Conservation (phyloP, 2,888 invertebrate species). For the Trichopoda pennipes region DNA sequence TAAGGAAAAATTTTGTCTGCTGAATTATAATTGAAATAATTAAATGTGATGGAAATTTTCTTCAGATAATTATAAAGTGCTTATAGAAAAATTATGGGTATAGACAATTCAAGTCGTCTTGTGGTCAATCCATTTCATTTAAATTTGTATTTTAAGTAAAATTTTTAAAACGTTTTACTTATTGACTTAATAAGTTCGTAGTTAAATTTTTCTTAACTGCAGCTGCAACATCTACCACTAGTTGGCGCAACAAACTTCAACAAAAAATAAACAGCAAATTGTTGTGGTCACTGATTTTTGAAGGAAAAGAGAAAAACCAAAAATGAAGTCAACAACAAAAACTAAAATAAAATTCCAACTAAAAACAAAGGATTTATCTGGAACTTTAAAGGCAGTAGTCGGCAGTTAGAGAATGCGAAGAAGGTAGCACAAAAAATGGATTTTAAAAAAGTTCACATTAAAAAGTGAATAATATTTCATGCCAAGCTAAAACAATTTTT, state of each 20-base stretch:
- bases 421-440: background rate
- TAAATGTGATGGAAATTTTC: too few species aligned
- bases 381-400: background rate
- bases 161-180: background rate
- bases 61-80: too few species aligned
- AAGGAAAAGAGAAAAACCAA: background rate
- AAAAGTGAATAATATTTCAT: too few species aligned
- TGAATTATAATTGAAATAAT: too few species aligned
- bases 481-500: too few species aligned
- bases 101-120: too few species aligned
- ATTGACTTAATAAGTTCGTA: background rate
- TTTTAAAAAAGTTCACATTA: too few species aligned
- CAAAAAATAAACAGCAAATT: constrained; percentile 6
- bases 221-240: background rate
- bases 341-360: background rate
- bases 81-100: too few species aligned
- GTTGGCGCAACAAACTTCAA: background rate
- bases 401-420: background rate
- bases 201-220: background rate
- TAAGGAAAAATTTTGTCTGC: too few species aligned
- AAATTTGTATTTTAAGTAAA: background rate
- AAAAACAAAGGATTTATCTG: constrained; percentile 37
- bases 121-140: too few species aligned
- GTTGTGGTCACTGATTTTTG: constrained; percentile 35
- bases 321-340: too few species aligned